Evolutionary conservation across 2,888 invertebrate species (phyloP).

Genomic region (Fragum fragum): DNA sequence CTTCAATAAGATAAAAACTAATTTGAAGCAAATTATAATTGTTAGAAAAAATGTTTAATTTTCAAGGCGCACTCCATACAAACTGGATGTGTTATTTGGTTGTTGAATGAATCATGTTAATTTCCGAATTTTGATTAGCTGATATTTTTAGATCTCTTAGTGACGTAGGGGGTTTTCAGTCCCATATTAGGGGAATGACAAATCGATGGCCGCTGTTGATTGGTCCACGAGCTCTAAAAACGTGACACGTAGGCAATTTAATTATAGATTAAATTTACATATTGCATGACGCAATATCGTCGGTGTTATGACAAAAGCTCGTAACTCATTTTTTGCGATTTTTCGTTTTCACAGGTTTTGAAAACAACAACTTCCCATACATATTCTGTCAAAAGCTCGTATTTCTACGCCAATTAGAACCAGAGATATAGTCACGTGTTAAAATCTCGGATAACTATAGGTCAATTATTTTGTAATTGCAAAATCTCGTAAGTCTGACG

Average conservation of each 20-base stretch:
- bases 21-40: no score
- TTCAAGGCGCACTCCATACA: not conserved
- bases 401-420: no score
- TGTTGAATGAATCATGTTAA: slow-evolving; percentile 64
- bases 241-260: slow-evolving; percentile 19
- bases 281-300: slow-evolving; percentile 23
- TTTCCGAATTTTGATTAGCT: slow-evolving; percentile 32
- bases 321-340: no score
- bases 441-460: no score
- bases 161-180: slow-evolving; percentile 41
- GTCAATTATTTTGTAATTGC: no score
- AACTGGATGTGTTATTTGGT: not conserved
- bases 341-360: no score
- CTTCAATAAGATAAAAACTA: no score
- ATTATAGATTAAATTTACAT: slow-evolving; percentile 17
- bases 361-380: no score
- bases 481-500: no score
- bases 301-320: no score
- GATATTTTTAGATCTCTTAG: slow-evolving; percentile 20
- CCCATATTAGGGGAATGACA: slow-evolving; percentile 29
- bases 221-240: slow-evolving; percentile 9
- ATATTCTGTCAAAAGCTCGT: no score
- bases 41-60: not conserved
- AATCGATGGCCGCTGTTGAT: slow-evolving; percentile 11
- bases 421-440: no score